Percentiles rank a stretch among this genome's conserved stretches.
Conservation (phyloP, 2,888 invertebrate species). For the Incurvaria masculella region DNA sequence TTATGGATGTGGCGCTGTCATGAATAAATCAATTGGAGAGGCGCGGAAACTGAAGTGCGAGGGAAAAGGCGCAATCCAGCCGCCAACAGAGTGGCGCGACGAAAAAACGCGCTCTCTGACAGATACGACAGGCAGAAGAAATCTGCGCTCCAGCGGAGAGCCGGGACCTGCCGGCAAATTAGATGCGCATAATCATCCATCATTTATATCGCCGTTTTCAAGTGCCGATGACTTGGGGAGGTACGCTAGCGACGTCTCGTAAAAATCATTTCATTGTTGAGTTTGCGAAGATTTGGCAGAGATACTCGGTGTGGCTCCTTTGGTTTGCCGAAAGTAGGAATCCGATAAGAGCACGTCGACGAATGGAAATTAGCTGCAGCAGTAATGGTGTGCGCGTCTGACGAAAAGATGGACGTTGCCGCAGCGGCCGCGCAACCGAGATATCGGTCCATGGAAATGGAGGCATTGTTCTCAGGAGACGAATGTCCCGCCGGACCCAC, state of each 20-base stretch:
- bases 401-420: neutral
- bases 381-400: neutral
- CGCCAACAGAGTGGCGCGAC: conserved; percentile 13
- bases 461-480: conserved; percentile 26
- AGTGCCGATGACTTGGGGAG: conserved; percentile 1
- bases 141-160: conserved; percentile 21
- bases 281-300: too few species aligned
- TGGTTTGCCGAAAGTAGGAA: neutral
- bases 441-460: conserved; percentile 30
- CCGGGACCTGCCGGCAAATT: conserved; percentile 34
- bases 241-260: neutral
- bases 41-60: conserved; percentile 54
- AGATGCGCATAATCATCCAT: conserved; percentile 47
- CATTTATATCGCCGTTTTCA: conserved; percentile 17
- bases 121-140: conserved; percentile 15
- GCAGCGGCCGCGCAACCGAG: conserved; percentile 17
- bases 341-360: neutral
- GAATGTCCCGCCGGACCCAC: conserved; percentile 19
- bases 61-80: conserved; percentile 29
- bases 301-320: neutral
- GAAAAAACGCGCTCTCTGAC: conserved; percentile 40
- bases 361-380: neutral
- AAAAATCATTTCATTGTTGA: too few species aligned
- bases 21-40: conserved; percentile 53
- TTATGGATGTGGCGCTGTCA: conserved; percentile 34